Percentiles rank a stretch among this genome's conserved stretches.
Evolutionary conservation across 2,797 vertebrate genomes (phyloP).

Genomic region (Hypotaenidia philippensis): DNA sequence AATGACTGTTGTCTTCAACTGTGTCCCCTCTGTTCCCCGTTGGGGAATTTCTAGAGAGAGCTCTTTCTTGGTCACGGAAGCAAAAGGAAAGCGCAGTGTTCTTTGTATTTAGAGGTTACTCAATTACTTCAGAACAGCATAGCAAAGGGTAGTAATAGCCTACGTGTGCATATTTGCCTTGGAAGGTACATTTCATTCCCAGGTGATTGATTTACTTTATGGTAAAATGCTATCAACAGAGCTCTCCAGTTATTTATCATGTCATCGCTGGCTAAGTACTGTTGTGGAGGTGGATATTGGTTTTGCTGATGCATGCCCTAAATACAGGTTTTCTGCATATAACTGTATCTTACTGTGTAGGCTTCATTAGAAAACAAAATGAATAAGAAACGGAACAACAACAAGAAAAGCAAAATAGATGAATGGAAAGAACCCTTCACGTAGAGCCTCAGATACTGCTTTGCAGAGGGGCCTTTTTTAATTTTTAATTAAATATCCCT

Average conservation of each 20-base stretch:
- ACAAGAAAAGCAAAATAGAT: neutral
- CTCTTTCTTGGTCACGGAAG: neutral
- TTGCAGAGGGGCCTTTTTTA: neutral
- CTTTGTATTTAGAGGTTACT: neutral
- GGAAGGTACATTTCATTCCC: neutral
- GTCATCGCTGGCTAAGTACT: neutral
- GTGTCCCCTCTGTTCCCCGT: neutral
- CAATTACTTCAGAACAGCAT: neutral
- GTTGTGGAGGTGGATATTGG: neutral
- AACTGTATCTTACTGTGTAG: neutral
- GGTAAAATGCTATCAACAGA: neutral
- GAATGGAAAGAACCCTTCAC: neutral
- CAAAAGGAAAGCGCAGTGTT: neutral
- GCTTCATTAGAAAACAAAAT: neutral
- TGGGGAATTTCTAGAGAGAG: neutral
- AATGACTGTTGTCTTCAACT: neutral
- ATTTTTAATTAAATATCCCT: conserved; percentile 28
- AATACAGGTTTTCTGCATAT: neutral
- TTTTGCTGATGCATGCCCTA: neutral
- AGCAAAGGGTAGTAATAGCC: neutral
- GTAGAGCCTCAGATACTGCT: neutral
- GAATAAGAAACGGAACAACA: neutral
- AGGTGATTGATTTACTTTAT: neutral
- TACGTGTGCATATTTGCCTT: neutral
- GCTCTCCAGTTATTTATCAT: neutral